Conservation (phyloP, 2,888 invertebrate species). For the Acronicta aceris region DNA sequence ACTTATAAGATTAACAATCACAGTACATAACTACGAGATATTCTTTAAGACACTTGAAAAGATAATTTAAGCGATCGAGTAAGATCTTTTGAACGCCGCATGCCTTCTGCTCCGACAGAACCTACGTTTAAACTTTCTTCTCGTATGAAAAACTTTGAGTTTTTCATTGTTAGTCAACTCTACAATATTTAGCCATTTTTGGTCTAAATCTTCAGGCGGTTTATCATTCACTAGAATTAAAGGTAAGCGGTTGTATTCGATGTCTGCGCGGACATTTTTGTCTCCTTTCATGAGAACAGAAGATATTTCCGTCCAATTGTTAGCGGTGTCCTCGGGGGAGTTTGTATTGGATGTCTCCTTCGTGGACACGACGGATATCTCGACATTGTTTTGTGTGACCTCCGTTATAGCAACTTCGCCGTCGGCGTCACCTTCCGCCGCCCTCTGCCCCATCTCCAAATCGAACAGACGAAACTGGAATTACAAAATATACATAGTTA, state of each 20-base stretch:
- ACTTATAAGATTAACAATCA: constrained; percentile 32
- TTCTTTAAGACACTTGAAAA: constrained; percentile 10
- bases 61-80: constrained; percentile 76
- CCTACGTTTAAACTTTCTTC: constrained; percentile 77
- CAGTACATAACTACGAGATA: constrained; percentile 38
- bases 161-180: constrained; percentile 75
- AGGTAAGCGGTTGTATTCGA: constrained; percentile 67
- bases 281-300: constrained; percentile 66
- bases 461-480: constrained; percentile 75
- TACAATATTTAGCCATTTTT: constrained; percentile 76
- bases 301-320: constrained; percentile 68
- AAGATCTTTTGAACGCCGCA: constrained; percentile 81
- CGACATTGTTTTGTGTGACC: constrained; percentile 69
- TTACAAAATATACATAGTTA: constrained; percentile 12
- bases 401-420: constrained; percentile 67
- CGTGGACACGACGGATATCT: constrained; percentile 69
- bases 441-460: constrained; percentile 73
- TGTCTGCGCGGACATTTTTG: constrained; percentile 56
- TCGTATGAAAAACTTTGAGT: constrained; percentile 72
- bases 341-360: constrained; percentile 69
- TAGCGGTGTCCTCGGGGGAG: constrained; percentile 65
- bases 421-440: constrained; percentile 62
- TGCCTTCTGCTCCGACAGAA: constrained; percentile 78
- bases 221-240: constrained; percentile 83
- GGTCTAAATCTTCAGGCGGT: constrained; percentile 80